Evolutionary conservation across 2,888 invertebrate genomes (phyloP).

Genomic region (Ryuthela nishihirai): DNA sequence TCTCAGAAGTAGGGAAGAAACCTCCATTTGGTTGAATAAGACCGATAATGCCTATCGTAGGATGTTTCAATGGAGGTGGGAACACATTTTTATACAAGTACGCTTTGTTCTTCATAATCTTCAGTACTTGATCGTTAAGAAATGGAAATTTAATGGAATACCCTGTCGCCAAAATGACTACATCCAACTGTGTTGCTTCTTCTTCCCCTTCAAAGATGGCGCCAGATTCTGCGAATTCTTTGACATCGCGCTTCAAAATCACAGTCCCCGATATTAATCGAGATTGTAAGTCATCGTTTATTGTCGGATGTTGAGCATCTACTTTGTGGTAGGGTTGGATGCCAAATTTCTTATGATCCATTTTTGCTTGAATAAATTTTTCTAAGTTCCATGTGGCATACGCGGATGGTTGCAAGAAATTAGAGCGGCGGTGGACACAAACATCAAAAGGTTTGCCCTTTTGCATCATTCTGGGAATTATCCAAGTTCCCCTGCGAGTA

Average conservation of each 20-base stretch:
- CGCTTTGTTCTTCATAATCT: conserved; percentile 32
- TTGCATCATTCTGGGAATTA: too few relatives aligned
- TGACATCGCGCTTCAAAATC: conserved; percentile 47
- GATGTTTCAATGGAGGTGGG: conserved; percentile 64
- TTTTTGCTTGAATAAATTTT: conserved; percentile 9
- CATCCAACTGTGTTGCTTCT: conserved; percentile 21
- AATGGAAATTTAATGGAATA: conserved; percentile 39
- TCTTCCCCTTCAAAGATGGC: conserved; percentile 49
- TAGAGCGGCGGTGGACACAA: too few relatives aligned
- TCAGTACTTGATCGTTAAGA: conserved; percentile 30
- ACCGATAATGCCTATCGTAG: conserved; percentile 72
- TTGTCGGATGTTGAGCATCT: conserved; percentile 44
- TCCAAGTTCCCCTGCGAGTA: too few relatives aligned
- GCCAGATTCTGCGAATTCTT: conserved; percentile 44
- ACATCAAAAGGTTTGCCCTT: too few relatives aligned
- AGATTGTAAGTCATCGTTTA: conserved; percentile 54
- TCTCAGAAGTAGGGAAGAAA: conserved; percentile 78
- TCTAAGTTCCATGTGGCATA: too few relatives aligned
- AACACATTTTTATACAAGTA: conserved; percentile 36
- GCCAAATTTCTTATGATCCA: conserved; percentile 28
- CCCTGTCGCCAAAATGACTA: conserved; percentile 40
- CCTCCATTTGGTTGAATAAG: conserved; percentile 71
- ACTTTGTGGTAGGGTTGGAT: conserved; percentile 18
- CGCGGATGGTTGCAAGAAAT: too few relatives aligned
- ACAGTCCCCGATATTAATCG: conserved; percentile 51